Percentiles rank a stretch among this genome's conserved stretches.
phyloP scores from a whole-genome alignment of 1,140 invertebrate species.

The Heterodera schachtii region DNA sequence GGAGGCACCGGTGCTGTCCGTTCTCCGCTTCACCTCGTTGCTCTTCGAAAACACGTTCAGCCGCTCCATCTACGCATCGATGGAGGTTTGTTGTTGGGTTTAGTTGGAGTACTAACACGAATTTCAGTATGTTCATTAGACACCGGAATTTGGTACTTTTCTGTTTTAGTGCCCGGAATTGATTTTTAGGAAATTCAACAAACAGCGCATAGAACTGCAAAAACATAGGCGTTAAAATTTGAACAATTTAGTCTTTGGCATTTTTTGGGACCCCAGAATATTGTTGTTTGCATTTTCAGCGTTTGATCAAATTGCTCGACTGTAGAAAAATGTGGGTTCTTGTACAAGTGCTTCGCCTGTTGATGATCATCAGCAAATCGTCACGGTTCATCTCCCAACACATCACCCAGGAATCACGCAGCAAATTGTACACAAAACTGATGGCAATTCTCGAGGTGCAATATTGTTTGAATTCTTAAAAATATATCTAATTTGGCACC shows the following conservation, averaged over 20 bases:
- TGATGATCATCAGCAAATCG: conserved; percentile 50
- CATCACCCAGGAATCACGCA: conserved; percentile 26
- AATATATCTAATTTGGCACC: not conserved
- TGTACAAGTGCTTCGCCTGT: conserved; percentile 38
- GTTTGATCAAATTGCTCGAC: conserved; percentile 44
- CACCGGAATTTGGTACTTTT: no score
- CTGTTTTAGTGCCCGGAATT: no score
- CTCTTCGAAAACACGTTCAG: conserved; percentile 50
- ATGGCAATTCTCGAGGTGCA: conserved; percentile 44
- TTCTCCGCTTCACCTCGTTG: conserved; percentile 44
- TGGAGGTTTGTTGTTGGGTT: conserved; percentile 33
- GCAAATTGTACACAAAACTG: conserved; percentile 40
- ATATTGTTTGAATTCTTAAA: not conserved
- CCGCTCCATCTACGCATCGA: conserved; percentile 47
- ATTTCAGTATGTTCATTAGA: conserved; percentile 34
- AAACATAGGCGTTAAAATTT: no score
- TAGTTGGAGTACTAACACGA: not conserved
- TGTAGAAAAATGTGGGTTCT: conserved; percentile 43
- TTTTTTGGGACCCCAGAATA: not conserved
- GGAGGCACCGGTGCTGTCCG: conserved; percentile 34
- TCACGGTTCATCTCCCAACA: conserved; percentile 51
- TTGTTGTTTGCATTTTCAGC: conserved; percentile 29
- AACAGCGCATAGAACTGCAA: no score
- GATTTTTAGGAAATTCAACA: no score
- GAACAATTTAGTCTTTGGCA: not conserved